Base-by-base conservation (phyloP, 2,797 vertebrate genomes). In the Sarcoramphus papa region DNA sequence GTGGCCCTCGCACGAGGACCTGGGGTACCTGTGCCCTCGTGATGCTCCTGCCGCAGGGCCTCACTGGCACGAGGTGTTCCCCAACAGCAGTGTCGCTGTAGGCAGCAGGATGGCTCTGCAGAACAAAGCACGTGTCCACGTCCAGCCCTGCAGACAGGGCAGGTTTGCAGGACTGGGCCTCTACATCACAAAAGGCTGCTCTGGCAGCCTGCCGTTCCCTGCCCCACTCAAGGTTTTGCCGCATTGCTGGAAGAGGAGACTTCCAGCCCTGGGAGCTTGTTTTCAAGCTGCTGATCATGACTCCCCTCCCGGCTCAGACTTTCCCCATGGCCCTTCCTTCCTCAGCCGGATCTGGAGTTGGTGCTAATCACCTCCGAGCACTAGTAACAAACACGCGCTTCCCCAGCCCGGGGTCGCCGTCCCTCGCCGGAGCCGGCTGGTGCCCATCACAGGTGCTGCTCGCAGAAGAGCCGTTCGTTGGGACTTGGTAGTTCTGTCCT, bases 401-500 rank as follows among this genome's bases (percentile, higher is more conserved):
- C 64, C 40, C 41, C 10, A 19, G 7, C 45, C 51, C 0, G 3
- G 31, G 35, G 33, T 50, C 31, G 0, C 4, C 4, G 17, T 25
- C 60, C 54, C 21, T 14, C 0, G 10, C 25, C 2, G 1, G 30
- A 12, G 59, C 15, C 1, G 23, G 25, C 54, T 8, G 31, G 67
- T n/a, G 51, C 51, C 25, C 2, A 25, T 22, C 37, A 1, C 21
- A 4, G 67, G 47, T 24, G 45, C 57, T 35, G 85, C 51, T 48
- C 3, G 8, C 30, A 9, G 72, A 25, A 25, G 35, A 9, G 37
- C 80, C 3, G 1, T 28, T 33, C 2, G 2, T 24, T 14, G 9
- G 48, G 12, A 2, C 22, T 10, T 3, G 3, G 3, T 5, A 8
- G 0, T 14, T 19, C 28, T 25, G 33, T 56, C 33, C 64, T 30